phyloP scores from a whole-genome alignment of 2,797 vertebrate genomes.

The Lutjanus campechanus region DNA sequence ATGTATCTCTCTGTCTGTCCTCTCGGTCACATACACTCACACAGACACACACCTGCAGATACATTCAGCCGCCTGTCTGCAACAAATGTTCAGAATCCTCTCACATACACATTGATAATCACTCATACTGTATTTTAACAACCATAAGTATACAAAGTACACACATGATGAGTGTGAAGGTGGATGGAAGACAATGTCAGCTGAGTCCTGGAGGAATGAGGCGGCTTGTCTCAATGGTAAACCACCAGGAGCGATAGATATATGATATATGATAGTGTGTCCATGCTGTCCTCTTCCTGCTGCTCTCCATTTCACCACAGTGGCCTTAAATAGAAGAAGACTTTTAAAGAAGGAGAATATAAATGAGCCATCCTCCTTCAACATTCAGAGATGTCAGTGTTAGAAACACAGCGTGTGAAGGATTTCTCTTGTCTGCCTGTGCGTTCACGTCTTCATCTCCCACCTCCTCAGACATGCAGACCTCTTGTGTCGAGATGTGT shows the following conservation, averaged over 20 bases:
- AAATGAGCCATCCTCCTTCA: conserved; percentile 22
- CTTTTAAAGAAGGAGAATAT: background rate
- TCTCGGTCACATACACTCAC: too few relatives aligned
- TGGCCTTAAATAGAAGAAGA: conserved; percentile 18
- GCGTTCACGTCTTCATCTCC: conserved; percentile 11
- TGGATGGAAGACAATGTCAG: conserved; percentile 2
- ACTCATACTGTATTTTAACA: conserved; percentile 8
- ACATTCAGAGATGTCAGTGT: conserved; percentile 10
- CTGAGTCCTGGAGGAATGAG: background rate
- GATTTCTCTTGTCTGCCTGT: conserved; percentile 18
- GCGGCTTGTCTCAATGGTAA: background rate
- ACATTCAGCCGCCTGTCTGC: background rate
- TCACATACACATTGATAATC: conserved; percentile 12
- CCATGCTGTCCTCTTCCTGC: background rate
- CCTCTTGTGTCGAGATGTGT: background rate
- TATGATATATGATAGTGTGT: conserved; percentile 13
- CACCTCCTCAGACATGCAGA: conserved; percentile 23
- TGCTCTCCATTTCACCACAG: background rate
- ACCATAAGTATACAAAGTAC: background rate
- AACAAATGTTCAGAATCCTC: background rate
- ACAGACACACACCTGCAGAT: conserved; percentile 13
- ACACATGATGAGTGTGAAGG: background rate
- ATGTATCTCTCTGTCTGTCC: background rate
- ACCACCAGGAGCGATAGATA: background rate
- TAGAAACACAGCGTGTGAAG: background rate